phyloP scores from a whole-genome alignment of 2,888 invertebrate species.

The Machimus atricapillus region DNA sequence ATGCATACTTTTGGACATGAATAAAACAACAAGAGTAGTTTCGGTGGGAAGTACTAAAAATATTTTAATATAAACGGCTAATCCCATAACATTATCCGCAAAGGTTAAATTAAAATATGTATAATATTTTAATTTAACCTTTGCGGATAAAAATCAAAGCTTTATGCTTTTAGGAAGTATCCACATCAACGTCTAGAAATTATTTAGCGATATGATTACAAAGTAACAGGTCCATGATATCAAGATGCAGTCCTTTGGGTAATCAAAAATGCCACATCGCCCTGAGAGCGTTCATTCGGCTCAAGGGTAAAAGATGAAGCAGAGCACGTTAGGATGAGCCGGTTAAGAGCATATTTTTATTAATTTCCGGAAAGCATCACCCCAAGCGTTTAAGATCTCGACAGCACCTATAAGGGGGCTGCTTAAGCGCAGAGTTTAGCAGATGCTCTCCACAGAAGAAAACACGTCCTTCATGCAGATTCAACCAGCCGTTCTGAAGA shows the following conservation, averaged over 20 bases:
- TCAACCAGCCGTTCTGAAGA: not conserved
- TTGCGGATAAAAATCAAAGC: not conserved
- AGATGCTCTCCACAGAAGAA: not conserved
- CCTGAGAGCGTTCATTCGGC: not conserved
- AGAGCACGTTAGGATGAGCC: not conserved
- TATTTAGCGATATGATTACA: not conserved
- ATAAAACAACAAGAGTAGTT: too few relatives aligned
- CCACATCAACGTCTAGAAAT: not conserved
- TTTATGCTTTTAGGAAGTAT: not conserved
- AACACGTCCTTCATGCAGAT: not conserved
- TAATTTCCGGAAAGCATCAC: constrained; percentile 53
- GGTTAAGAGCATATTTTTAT: constrained; percentile 45
- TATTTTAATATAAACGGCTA: too few relatives aligned
- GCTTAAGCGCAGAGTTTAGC: not conserved
- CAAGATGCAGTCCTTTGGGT: not conserved
- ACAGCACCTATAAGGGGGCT: not conserved
- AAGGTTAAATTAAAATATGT: too few relatives aligned
- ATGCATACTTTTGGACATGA: too few relatives aligned
- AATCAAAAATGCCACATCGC: not conserved
- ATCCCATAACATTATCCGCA: too few relatives aligned
- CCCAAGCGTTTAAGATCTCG: constrained; percentile 29
- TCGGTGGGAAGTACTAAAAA: too few relatives aligned
- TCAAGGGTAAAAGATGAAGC: constrained; percentile 3
- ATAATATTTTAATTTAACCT: too few relatives aligned
- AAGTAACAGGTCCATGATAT: not conserved